These are phyloP conservation scores for Archaeoteleia sp. DNA, from an alignment of 2,888 invertebrate species.

Conservation along the genomic window DNA sequence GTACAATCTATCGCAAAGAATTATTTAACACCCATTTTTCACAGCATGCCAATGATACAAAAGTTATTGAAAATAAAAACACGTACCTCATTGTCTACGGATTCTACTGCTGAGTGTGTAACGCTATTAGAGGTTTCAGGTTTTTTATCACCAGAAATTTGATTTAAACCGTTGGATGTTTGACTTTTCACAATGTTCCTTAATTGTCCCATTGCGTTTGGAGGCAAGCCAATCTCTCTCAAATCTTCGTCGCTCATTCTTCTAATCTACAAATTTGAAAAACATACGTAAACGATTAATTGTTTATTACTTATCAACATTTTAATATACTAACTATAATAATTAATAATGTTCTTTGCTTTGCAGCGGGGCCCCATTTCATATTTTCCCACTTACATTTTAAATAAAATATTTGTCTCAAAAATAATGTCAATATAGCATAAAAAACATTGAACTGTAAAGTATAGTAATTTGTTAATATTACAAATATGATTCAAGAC, in stretches of 20 bases:
- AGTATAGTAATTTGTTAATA: too few species aligned
- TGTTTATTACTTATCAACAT: too few species aligned
- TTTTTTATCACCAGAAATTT: constrained; percentile 65
- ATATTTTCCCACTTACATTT: too few species aligned
- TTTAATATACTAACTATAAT: background rate
- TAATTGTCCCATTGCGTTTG: constrained; percentile 77
- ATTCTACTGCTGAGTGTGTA: constrained; percentile 58
- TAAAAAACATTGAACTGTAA: too few species aligned
- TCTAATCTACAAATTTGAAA: constrained; percentile 76
- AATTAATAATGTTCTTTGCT: background rate
- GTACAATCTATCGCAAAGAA: constrained; percentile 48
- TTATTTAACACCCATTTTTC: constrained; percentile 9
- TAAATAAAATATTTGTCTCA: too few species aligned
- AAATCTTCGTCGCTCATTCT: constrained; percentile 81
- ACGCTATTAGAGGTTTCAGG: constrained; percentile 62
- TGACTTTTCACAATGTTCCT: constrained; percentile 78
- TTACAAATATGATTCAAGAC: too few species aligned
- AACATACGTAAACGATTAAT: background rate
- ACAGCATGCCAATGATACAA: background rate
- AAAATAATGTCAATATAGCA: too few species aligned
- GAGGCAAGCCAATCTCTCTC: constrained; percentile 77
- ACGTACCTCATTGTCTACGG: constrained; percentile 63
- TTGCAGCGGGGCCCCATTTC: too few species aligned
- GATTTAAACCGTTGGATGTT: constrained; percentile 69
- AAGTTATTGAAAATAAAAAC: background rate